Base-by-base conservation (phyloP, 2,113 vertebrate genomes). In the Aptenodytes forsteri region DNA sequence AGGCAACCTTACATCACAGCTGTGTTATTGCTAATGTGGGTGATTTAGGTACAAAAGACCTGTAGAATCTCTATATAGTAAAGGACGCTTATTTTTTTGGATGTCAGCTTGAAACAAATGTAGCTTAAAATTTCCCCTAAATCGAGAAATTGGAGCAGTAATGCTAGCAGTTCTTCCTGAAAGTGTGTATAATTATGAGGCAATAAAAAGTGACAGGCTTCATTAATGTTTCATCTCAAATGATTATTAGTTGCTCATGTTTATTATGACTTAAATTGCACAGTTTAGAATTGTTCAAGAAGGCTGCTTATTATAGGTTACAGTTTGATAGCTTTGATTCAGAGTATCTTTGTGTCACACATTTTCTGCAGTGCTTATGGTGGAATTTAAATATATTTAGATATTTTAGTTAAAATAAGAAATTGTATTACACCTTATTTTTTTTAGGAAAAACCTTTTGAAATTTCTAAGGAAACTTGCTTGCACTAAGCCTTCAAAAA, bases 181-280 rank as follows among this genome's bases (percentile, higher is more conserved):
- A 76, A 83, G 18, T 22, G 21, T n/a, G 7, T 90, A 56, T 83
- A 86, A 56, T 62, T 96, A 14, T 79, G 46, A 79, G 22, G 25
- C 40, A 92, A 38, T 93, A 46, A 82, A 54, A 94, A 83, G 38
- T 65, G 46, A 34, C 91, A 91, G 34, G n/a, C 42, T 30, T 87
- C 47, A 36, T 59, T 93, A 91, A 18, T 64, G 11, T 86, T 95
- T 94, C 58, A 56, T 90, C 55, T 77, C 10, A 91, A 88, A 78
- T 49, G 19, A n/a, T 16, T 83, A 6, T 80, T 58, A 34, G 42
- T 79, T 90, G 46, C 15, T 90, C 30, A 21, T 80, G 40, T 92
- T 93, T 85, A 81, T 79, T 97, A 87, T 94, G n/a, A 93, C 70
- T 83, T 70, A 61, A 92, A 82, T 32, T 88, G 29, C 23, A 66